phyloP scores from a whole-genome alignment of 2,113 vertebrate genomes.

The Nymphicus hollandicus region DNA sequence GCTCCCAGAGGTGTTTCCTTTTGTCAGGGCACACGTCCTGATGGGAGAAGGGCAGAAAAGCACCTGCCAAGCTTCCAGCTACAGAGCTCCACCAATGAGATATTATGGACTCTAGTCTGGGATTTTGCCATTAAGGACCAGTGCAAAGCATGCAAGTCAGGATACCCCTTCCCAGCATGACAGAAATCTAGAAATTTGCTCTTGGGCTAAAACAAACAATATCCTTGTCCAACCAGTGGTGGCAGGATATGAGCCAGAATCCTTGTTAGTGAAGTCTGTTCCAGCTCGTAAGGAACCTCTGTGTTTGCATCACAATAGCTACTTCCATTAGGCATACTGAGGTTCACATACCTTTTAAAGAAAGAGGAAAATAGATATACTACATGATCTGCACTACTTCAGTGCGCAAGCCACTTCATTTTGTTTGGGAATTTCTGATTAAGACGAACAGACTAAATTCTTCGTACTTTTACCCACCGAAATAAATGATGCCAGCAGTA shows the following conservation, averaged over 20 bases:
- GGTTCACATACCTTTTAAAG: not conserved
- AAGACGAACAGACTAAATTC: not conserved
- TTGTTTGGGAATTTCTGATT: not conserved
- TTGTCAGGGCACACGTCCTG: not conserved
- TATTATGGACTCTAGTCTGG: not conserved
- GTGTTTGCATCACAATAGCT: not conserved
- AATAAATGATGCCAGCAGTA: not conserved
- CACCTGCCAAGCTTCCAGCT: slow-evolving; percentile 37
- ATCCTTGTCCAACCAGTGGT: slow-evolving; percentile 55
- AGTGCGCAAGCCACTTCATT: not conserved
- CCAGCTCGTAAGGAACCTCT: not conserved
- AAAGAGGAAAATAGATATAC: not conserved
- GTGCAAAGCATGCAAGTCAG: not conserved
- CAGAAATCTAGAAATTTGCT: slow-evolving; percentile 38
- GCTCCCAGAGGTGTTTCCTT: not conserved
- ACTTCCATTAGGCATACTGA: not conserved
- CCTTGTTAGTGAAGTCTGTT: not conserved
- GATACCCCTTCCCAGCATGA: not conserved
- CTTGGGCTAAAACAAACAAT: slow-evolving; percentile 28
- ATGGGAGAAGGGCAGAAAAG: not conserved
- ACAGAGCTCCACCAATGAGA: slow-evolving; percentile 1
- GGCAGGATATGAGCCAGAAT: slow-evolving; percentile 45
- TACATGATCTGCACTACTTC: not conserved
- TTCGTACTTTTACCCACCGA: not conserved
- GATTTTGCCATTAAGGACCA: slow-evolving; percentile 17